Conservation (phyloP, 2,888 invertebrate species). For the Torymus aiolomorphi region DNA sequence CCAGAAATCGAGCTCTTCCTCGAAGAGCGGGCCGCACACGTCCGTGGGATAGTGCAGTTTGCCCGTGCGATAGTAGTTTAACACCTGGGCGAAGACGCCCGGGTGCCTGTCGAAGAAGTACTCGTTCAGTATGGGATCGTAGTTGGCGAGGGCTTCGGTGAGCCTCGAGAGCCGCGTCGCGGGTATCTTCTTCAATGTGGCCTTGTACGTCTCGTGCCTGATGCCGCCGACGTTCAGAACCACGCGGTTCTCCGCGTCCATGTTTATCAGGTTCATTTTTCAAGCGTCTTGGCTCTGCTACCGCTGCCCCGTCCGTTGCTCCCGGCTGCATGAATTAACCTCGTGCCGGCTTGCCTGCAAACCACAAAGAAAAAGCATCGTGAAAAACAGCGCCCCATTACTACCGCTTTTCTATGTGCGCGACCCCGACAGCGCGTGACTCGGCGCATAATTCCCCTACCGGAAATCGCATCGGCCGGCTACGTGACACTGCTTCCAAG, state of each 20-base stretch:
- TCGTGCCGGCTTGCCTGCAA: conserved; percentile 45
- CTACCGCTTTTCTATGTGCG: too few species aligned
- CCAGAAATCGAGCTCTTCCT: conserved; percentile 99
- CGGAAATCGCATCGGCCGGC: too few species aligned
- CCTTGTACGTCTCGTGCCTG: conserved; percentile 97
- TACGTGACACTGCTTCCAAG: too few species aligned
- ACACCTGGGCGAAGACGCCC: conserved; percentile 96
- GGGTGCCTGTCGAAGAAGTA: conserved; percentile 99
- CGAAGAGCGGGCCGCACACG: conserved; percentile 98
- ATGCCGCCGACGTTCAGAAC: conserved; percentile 99
- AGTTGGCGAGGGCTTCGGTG: conserved; percentile 98
- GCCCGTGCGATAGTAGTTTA: conserved; percentile 98
- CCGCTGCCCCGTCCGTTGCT: conserved; percentile 62
- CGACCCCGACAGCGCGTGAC: too few species aligned
- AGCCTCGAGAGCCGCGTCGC: conserved; percentile 95
- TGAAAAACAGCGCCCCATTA: too few species aligned
- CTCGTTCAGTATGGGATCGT: conserved; percentile 99
- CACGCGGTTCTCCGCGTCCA: conserved; percentile 99
- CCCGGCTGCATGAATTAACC: conserved; percentile 47
- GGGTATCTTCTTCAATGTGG: conserved; percentile 97
- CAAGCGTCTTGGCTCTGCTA: conserved; percentile 67
- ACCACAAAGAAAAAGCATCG: too few species aligned
- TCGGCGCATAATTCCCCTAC: too few species aligned
- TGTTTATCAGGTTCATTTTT: conserved; percentile 92
- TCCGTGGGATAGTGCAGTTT: conserved; percentile 99